Conservation (phyloP, 2,113 vertebrate species). For the Oncorhynchus gorbuscha region DNA sequence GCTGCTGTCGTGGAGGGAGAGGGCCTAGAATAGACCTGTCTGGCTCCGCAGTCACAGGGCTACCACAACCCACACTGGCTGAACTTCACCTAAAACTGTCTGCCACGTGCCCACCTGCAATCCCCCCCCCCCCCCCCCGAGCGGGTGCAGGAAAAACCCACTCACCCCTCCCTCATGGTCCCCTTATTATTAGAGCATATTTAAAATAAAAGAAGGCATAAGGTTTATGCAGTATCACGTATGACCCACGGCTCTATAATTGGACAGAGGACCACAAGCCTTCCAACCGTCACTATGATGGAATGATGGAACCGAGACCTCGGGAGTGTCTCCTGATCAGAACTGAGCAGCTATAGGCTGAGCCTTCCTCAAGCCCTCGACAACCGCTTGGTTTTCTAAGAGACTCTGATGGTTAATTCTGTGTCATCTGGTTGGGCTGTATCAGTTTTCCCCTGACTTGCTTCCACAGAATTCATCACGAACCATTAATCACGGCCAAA, state of each 20-base stretch:
- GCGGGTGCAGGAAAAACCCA: slow-evolving; percentile 23
- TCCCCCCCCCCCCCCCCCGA: background rate
- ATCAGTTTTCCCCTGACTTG: slow-evolving; percentile 19
- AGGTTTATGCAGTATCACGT: too few relatives aligned
- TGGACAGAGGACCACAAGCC: too few relatives aligned
- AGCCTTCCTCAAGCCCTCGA: too few relatives aligned
- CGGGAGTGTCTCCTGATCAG: too few relatives aligned
- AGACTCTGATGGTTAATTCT: background rate
- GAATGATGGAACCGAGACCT: too few relatives aligned
- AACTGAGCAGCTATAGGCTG: too few relatives aligned
- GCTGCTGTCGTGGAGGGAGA: slow-evolving; percentile 19
- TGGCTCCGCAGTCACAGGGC: slow-evolving; percentile 49
- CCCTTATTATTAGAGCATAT: too few relatives aligned
- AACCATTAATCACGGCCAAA: slow-evolving; percentile 8
- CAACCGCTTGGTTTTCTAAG: background rate
- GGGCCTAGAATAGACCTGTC: slow-evolving; percentile 53
- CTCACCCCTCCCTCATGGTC: background rate
- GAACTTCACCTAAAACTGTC: slow-evolving; percentile 51
- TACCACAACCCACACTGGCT: slow-evolving; percentile 50
- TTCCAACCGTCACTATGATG: too few relatives aligned
- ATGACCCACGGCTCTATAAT: too few relatives aligned
- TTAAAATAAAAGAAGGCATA: too few relatives aligned
- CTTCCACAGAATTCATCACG: slow-evolving; percentile 11
- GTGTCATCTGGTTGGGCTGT: slow-evolving; percentile 10
- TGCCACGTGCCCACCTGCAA: slow-evolving; percentile 53